phyloP scores from a whole-genome alignment of 2,797 vertebrate genomes.

The Cyclura pinguis region DNA sequence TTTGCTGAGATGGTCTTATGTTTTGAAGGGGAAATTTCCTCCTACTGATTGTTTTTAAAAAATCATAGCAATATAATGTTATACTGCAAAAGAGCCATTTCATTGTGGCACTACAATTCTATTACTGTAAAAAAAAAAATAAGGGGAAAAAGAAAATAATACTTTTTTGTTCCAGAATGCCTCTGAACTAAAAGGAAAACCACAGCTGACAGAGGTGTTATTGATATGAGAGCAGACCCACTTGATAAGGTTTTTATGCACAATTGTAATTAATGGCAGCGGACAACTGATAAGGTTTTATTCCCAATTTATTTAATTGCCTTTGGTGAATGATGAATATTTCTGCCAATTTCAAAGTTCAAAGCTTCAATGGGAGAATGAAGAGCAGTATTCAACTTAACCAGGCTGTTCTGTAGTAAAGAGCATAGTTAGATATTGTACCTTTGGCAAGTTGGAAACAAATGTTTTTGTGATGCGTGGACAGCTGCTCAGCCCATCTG shows the following conservation, averaged over 20 bases:
- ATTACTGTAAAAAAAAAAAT: too few relatives aligned
- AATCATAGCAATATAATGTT: too few relatives aligned
- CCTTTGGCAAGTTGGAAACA: conserved; percentile 30
- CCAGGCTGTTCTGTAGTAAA: neutral
- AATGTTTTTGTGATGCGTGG: conserved; percentile 5
- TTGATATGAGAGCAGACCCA: neutral
- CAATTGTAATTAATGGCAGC: neutral
- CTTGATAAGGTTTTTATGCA: neutral
- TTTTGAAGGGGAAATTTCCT: too few relatives aligned
- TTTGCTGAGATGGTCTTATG: too few relatives aligned
- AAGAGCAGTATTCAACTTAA: conserved; percentile 30
- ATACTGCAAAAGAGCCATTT: too few relatives aligned
- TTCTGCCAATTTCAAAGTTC: neutral
- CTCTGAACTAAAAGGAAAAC: too few relatives aligned
- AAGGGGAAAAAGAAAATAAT: too few relatives aligned
- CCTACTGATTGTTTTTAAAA: too few relatives aligned
- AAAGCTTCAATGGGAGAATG: conserved; percentile 9
- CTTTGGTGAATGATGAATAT: neutral
- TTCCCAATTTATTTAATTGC: conserved; percentile 19
- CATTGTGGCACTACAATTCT: too few relatives aligned
- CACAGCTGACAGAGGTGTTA: neutral
- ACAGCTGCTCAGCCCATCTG: conserved; percentile 20
- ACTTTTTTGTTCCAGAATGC: too few relatives aligned
- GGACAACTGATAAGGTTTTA: neutral
- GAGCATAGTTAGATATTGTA: neutral